Percentiles rank a stretch among this genome's conserved stretches.
phyloP scores from a whole-genome alignment of 2,113 vertebrate species.

The Mugil cephalus region DNA sequence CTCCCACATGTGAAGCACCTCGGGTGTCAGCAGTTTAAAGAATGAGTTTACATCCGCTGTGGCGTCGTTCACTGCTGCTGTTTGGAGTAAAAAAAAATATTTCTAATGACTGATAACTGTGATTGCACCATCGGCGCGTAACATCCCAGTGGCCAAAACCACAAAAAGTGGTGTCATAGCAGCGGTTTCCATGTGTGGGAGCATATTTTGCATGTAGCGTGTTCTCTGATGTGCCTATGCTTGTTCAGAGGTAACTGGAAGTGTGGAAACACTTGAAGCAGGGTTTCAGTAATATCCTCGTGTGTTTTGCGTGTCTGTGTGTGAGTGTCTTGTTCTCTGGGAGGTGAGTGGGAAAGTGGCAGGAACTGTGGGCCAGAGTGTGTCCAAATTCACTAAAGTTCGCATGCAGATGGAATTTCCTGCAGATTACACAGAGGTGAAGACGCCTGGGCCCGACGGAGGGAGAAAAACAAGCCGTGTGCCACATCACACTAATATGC shows the following conservation, averaged over 20 bases:
- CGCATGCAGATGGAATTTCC: constrained; percentile 83
- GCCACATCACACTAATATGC: constrained; percentile 63
- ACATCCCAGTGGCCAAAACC: constrained; percentile 56
- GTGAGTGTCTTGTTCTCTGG: constrained; percentile 20
- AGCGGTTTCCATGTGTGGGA: constrained; percentile 46
- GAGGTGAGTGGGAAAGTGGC: constrained; percentile 69
- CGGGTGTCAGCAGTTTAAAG: constrained; percentile 21
- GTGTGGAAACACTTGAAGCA: constrained; percentile 30
- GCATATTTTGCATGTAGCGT: constrained; percentile 26
- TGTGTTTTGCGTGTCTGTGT: constrained; percentile 17
- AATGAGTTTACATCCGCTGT: neutral
- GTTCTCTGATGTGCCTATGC: constrained; percentile 41
- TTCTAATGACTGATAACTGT: constrained; percentile 22
- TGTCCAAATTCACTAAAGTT: constrained; percentile 75
- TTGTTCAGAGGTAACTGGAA: constrained; percentile 58
- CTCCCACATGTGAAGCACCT: constrained; percentile 24
- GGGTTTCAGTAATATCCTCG: constrained; percentile 37
- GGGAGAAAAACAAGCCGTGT: constrained; percentile 67
- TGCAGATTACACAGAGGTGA: constrained; percentile 79
- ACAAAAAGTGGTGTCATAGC: constrained; percentile 49
- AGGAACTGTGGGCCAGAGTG: constrained; percentile 67
- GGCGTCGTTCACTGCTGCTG: neutral
- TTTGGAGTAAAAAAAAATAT: neutral
- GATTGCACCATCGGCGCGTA: constrained; percentile 54
- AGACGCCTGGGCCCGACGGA: constrained; percentile 67